These are phyloP conservation scores for Brevimyrus niger DNA, from an alignment of 2,113 vertebrate species.

Conservation along the genomic window DNA sequence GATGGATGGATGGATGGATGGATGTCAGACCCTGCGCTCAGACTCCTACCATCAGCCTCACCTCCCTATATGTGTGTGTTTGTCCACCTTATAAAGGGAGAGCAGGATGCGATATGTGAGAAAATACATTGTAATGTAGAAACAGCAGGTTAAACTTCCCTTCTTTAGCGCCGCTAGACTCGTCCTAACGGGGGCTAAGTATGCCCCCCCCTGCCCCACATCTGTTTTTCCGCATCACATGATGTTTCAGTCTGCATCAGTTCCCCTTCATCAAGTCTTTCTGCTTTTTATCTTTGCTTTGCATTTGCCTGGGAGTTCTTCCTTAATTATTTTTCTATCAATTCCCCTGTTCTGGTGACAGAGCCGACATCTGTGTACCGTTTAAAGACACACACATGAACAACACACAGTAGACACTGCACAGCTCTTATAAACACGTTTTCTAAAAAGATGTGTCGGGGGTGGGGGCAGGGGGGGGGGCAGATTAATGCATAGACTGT, in stretches of 20 bases:
- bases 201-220: background rate
- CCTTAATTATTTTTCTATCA: background rate
- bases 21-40: background rate
- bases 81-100: background rate
- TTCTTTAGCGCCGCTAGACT: too few species aligned
- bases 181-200: background rate
- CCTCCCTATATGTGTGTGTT: background rate
- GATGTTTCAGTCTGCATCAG: background rate
- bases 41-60: background rate
- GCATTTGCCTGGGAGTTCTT: background rate
- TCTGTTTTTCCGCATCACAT: background rate
- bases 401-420: background rate
- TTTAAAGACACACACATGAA: background rate
- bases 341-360: background rate
- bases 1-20: too few species aligned
- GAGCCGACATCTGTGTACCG: background rate
- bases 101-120: background rate
- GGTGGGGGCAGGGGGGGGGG: too few species aligned
- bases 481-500: too few species aligned
- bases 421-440: background rate
- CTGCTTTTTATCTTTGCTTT: background rate
- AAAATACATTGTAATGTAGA: background rate
- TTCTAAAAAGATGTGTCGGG: too few species aligned
- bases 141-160: background rate
- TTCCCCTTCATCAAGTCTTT: background rate